Evolutionary conservation across 1,140 invertebrate species (phyloP).

Genomic region (Triops cancriformis): DNA sequence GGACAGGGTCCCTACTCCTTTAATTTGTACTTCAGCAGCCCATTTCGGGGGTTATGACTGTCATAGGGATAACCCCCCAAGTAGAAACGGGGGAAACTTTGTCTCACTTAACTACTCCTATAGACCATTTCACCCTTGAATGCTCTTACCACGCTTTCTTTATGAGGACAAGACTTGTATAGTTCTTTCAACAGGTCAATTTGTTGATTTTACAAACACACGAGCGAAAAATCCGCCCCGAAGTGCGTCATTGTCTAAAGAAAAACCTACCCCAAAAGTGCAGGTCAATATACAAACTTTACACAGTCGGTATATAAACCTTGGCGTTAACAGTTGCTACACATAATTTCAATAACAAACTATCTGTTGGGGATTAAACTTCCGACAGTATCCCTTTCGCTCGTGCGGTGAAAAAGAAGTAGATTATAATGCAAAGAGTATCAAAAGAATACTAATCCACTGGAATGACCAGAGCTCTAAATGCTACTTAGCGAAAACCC

Average conservation of each 20-base stretch:
- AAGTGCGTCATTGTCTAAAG: too few species aligned
- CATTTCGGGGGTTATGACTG: constrained; percentile 10
- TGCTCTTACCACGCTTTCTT: not conserved
- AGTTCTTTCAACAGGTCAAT: not conserved
- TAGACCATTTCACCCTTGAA: constrained; percentile 4
- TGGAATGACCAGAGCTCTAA: not conserved
- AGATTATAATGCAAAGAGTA: not conserved
- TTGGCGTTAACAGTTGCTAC: too few species aligned
- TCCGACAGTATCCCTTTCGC: too few species aligned
- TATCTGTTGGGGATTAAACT: too few species aligned
- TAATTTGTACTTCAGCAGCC: constrained; percentile 13
- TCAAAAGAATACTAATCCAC: not conserved
- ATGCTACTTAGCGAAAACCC: not conserved
- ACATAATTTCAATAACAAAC: too few species aligned
- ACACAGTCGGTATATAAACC: too few species aligned
- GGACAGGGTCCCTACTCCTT: not conserved
- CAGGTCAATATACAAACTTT: too few species aligned
- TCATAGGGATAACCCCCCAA: constrained; percentile 7
- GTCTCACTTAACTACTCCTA: constrained; percentile 1
- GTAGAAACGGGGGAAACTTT: not conserved
- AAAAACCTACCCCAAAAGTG: too few species aligned
- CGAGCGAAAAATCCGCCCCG: too few species aligned
- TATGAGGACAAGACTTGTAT: not conserved
- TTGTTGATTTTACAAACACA: not conserved
- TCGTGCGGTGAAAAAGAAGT: not conserved